Evolutionary conservation across 2,797 vertebrate genomes (phyloP).

Genomic region (Tinamus major): DNA sequence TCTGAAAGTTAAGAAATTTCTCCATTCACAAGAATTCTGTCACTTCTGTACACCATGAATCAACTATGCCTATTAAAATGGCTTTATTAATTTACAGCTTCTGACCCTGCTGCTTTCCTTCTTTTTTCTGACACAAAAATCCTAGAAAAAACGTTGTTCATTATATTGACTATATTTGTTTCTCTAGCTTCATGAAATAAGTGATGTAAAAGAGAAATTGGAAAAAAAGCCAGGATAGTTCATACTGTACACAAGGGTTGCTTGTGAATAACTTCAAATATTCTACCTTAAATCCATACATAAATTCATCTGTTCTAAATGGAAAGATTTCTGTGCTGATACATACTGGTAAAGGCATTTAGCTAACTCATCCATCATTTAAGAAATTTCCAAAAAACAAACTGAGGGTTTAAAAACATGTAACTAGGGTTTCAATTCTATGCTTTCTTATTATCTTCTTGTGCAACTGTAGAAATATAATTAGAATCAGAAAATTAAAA

Average conservation of each 20-base stretch:
- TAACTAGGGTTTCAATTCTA: background rate
- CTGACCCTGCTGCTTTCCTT: background rate
- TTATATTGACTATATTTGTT: background rate
- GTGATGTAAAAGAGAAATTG: background rate
- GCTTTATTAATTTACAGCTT: background rate
- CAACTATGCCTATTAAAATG: background rate
- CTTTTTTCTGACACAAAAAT: background rate
- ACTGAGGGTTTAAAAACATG: no score
- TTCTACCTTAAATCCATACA: background rate
- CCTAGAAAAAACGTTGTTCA: background rate
- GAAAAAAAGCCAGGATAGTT: background rate
- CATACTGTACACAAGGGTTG: accelerated
- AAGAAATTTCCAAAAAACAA: background rate
- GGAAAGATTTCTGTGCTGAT: background rate
- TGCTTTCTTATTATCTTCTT: background rate
- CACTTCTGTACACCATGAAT: background rate
- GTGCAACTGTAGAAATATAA: background rate
- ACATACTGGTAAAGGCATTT: background rate
- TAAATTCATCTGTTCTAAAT: background rate
- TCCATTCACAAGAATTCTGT: background rate
- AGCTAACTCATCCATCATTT: background rate
- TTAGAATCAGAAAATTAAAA: no score
- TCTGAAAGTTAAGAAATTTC: background rate
- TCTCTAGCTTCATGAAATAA: background rate
- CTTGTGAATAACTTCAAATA: background rate